A percentile compares a stretch with the other conserved stretches of the same genome.
Conservation (phyloP, 1,140 invertebrate species). For the Meloidogyne chitwoodi region DNA sequence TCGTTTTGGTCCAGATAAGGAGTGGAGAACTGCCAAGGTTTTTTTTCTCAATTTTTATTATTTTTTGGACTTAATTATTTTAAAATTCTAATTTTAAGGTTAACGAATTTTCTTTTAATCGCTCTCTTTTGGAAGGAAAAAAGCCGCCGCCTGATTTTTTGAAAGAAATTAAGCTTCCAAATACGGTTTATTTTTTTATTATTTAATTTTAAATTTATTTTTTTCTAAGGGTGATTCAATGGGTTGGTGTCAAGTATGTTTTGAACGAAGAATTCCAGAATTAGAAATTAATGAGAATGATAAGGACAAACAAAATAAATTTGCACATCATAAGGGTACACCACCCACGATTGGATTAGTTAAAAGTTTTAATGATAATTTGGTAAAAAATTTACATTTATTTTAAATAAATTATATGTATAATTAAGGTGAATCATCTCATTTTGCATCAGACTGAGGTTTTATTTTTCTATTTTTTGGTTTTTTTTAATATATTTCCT, state of each 20-base stretch:
- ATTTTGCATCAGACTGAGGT: slow-evolving; percentile 23
- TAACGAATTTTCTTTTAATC: slow-evolving; percentile 24
- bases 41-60: no score
- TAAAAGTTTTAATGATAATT: background rate
- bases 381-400: background rate
- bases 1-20: slow-evolving; percentile 24
- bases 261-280: slow-evolving; percentile 9
- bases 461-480: background rate
- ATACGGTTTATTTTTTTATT: background rate
- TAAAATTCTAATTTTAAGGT: slow-evolving; percentile 12
- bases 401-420: background rate
- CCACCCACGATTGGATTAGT: slow-evolving; percentile 25
- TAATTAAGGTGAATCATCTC: slow-evolving; percentile 26
- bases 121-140: slow-evolving; percentile 10
- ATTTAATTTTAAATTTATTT: background rate
- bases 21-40: slow-evolving; percentile 26
- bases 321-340: slow-evolving; percentile 35
- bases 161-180: slow-evolving; percentile 14
- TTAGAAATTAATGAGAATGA: slow-evolving; percentile 16
- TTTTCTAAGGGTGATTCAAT: slow-evolving; percentile 14
- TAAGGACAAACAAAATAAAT: background rate
- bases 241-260: slow-evolving; percentile 27
- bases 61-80: no score
- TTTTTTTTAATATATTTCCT: no score
- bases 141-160: background rate